Percentiles rank a stretch among this genome's conserved stretches.
These are phyloP conservation scores for Pectinophora gossypiella DNA, from an alignment of 1,140 invertebrate genomes.

Conservation along the genomic window DNA sequence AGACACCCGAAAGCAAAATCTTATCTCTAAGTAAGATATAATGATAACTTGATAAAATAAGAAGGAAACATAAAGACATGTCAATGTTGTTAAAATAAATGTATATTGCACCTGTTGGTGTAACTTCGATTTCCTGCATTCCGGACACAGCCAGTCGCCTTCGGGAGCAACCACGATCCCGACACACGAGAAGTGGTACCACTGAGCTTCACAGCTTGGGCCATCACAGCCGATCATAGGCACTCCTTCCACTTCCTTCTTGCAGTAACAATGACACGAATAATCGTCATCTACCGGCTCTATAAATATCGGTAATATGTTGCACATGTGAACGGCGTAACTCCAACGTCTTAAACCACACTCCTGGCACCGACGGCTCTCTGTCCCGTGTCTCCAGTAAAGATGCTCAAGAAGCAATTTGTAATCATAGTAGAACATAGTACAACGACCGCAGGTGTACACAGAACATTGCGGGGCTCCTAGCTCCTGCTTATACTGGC, in stretches of 20 bases:
- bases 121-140: too few relatives aligned
- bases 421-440: conserved; percentile 35
- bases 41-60: too few relatives aligned
- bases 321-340: conserved; percentile 35
- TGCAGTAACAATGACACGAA: conserved; percentile 31
- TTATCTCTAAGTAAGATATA: too few relatives aligned
- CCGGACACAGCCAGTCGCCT: conserved; percentile 37
- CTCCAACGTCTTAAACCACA: conserved; percentile 35
- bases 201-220: conserved; percentile 27
- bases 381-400: conserved; percentile 48
- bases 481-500: too few relatives aligned
- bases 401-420: conserved; percentile 39
- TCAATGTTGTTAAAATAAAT: too few relatives aligned
- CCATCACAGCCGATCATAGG: conserved; percentile 45
- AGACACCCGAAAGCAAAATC: too few relatives aligned
- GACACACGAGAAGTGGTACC: conserved; percentile 46
- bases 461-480: too few relatives aligned
- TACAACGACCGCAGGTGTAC: conserved; percentile 32
- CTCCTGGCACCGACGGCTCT: conserved; percentile 34
- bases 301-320: conserved; percentile 30
- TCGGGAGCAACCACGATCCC: conserved; percentile 30
- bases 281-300: conserved; percentile 12
- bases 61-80: too few relatives aligned
- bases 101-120: too few relatives aligned
- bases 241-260: conserved; percentile 25